Percentiles rank a stretch among this genome's conserved stretches.
Evolutionary conservation across 2,888 invertebrate species (phyloP).

Genomic region (Rhopalosiphum nymphaeae): DNA sequence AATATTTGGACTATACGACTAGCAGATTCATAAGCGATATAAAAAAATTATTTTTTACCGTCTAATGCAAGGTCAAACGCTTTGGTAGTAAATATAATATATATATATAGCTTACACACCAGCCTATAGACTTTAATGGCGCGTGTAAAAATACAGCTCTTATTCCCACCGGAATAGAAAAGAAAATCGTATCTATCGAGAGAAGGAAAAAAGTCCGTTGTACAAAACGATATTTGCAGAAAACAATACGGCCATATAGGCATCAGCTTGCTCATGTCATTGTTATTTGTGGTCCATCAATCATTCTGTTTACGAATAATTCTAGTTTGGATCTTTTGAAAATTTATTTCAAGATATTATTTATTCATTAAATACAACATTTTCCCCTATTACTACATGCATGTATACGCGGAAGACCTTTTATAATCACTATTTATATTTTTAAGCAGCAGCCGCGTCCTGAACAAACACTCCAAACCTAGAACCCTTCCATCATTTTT

Average conservation of each 20-base stretch:
- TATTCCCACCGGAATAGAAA: not conserved
- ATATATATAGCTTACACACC: not conserved
- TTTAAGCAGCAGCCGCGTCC: slow-evolving; percentile 43
- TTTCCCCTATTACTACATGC: slow-evolving; percentile 47
- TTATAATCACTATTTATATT: slow-evolving; percentile 2
- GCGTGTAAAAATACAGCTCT: slow-evolving; percentile 13
- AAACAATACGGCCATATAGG: not conserved
- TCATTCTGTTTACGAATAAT: slow-evolving; percentile 56
- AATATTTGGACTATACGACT: not conserved
- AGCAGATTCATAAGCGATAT: not conserved
- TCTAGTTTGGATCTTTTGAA: slow-evolving; percentile 48
- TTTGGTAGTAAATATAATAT: not conserved
- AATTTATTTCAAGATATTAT: slow-evolving; percentile 32
- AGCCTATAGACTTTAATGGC: not conserved
- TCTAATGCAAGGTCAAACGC: not conserved
- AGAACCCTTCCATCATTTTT: slow-evolving; percentile 52
- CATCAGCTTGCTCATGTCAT: slow-evolving; percentile 22
- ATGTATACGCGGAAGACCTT: not conserved
- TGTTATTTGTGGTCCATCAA: slow-evolving; percentile 58
- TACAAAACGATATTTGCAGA: slow-evolving; percentile 41
- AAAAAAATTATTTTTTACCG: slow-evolving; percentile 12
- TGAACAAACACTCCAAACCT: slow-evolving; percentile 62
- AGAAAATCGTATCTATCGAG: not conserved
- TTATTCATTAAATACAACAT: slow-evolving; percentile 58
- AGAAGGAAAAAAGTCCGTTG: slow-evolving; percentile 23